These are phyloP conservation scores for Acanthornis magna DNA, from an alignment of 2,797 vertebrate genomes.

Conservation along the genomic window DNA sequence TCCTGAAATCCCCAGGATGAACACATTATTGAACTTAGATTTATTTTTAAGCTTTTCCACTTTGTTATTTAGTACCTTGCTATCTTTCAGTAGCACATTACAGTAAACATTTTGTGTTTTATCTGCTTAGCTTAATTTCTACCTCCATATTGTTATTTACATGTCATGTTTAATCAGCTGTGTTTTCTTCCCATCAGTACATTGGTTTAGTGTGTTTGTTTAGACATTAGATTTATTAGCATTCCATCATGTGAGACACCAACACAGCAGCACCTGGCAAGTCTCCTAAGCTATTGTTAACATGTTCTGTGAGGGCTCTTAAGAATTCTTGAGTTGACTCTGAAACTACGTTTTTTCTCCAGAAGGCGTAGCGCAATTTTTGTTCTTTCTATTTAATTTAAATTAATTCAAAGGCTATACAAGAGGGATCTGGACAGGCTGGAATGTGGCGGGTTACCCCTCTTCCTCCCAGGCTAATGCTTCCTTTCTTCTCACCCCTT, in stretches of 20 bases:
- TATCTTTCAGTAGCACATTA: neutral
- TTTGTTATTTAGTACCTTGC: neutral
- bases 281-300: neutral
- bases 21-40: neutral
- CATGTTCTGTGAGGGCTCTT: neutral
- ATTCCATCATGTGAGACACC: neutral
- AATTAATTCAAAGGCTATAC: neutral
- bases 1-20: neutral
- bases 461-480: no score
- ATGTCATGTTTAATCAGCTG: constrained; percentile 2
- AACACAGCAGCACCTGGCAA: neutral
- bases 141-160: neutral
- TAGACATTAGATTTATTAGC: neutral
- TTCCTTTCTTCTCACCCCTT: no score
- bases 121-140: neutral
- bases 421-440: neutral
- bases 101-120: neutral
- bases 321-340: neutral
- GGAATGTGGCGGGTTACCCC: no score
- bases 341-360: neutral
- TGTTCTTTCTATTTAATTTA: neutral
- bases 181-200: neutral
- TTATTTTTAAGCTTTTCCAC: neutral
- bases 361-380: neutral
- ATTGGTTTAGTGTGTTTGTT: neutral